Conservation (phyloP, 2,888 invertebrate species). For the Metacarcinus magister region DNA sequence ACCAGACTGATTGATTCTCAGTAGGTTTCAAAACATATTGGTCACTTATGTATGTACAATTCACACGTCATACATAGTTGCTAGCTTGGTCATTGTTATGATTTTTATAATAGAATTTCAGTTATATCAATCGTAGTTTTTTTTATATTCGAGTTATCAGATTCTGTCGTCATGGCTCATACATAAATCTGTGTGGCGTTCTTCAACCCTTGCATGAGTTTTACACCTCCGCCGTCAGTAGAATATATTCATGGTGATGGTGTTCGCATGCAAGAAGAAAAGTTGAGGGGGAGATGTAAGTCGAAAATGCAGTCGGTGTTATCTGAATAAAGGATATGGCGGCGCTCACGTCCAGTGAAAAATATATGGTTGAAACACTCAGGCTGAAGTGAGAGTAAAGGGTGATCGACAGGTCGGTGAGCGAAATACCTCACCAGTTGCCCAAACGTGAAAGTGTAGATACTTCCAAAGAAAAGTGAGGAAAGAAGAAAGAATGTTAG, state of each 20-base stretch:
- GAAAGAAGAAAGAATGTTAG: neutral
- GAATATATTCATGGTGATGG: neutral
- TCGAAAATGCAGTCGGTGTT: neutral
- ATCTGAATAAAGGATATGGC: constrained; percentile 11
- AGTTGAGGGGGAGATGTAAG: neutral
- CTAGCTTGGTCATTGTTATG: neutral
- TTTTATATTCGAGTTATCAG: neutral
- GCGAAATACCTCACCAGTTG: neutral
- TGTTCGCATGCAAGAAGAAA: neutral
- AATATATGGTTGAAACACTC: neutral
- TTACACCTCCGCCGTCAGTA: neutral
- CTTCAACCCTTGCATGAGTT: neutral
- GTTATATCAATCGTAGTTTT: neutral
- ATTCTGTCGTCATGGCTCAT: neutral
- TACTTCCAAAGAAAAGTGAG: neutral
- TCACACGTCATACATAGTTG: neutral
- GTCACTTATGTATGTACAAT: neutral
- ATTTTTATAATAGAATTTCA: neutral
- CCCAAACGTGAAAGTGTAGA: neutral
- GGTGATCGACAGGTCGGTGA: neutral
- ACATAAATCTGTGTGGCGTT: neutral
- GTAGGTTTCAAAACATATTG: neutral
- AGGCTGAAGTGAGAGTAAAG: neutral
- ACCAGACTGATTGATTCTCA: neutral
- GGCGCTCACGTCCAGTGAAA: neutral